Evolutionary conservation across 2,888 invertebrate genomes (phyloP).

Genomic region (Tipula vernalis): DNA sequence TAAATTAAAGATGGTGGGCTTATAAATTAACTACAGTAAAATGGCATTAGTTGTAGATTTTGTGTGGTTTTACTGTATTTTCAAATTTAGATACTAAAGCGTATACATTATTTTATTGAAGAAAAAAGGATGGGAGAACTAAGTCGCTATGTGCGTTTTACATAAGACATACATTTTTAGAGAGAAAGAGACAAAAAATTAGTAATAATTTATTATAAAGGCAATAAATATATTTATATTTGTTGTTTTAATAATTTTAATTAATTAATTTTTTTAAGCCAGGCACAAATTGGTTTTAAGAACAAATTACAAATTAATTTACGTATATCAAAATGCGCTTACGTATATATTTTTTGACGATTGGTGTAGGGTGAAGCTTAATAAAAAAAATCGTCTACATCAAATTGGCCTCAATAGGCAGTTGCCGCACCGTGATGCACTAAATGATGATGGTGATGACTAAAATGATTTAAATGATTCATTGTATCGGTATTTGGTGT

Average conservation of each 20-base stretch:
- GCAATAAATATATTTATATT: neutral
- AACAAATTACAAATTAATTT: neutral
- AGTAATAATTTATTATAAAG: neutral
- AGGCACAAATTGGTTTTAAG: conserved; percentile 9
- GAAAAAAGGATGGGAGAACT: neutral
- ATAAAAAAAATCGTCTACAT: conserved; percentile 17
- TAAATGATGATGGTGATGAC: conserved; percentile 50
- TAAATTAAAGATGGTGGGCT: neutral
- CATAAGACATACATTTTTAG: neutral
- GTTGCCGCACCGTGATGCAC: conserved; percentile 61
- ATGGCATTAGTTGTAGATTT: neutral
- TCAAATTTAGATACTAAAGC: neutral
- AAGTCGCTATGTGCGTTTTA: neutral
- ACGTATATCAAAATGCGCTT: conserved; percentile 6
- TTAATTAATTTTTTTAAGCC: neutral
- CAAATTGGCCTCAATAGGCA: conserved; percentile 52
- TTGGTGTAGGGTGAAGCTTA: neutral
- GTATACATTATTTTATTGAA: neutral
- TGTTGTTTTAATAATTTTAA: neutral
- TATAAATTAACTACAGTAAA: neutral
- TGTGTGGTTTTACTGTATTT: neutral
- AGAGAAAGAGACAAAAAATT: neutral
- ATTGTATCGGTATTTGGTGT: conserved; percentile 34
- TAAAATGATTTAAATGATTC: conserved; percentile 37
- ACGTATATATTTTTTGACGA: neutral